Conservation (phyloP, 2,113 vertebrate genomes). For the Siniperca knerii region DNA sequence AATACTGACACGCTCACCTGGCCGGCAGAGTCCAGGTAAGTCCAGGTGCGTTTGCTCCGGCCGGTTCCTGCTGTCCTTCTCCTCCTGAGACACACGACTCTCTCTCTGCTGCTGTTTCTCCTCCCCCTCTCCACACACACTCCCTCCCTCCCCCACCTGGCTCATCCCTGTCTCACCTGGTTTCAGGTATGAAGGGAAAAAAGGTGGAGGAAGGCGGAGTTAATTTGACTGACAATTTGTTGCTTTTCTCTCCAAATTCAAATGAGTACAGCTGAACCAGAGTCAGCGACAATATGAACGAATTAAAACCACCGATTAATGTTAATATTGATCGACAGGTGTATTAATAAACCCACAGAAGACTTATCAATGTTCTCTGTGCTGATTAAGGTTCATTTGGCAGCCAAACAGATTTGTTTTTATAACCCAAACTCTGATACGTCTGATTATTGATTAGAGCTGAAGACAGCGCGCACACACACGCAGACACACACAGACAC, state of each 20-base stretch:
- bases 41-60: not conserved
- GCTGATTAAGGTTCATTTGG: too few relatives aligned
- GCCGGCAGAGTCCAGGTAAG: conserved; percentile 5
- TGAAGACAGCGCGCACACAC: not conserved
- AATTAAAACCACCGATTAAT: too few relatives aligned
- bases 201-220: conserved; percentile 34
- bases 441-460: not conserved
- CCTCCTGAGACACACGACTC: conserved; percentile 2
- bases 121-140: conserved; percentile 9
- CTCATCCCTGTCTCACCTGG: conserved; percentile 49
- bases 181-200: conserved; percentile 39
- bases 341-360: too few relatives aligned
- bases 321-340: too few relatives aligned
- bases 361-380: too few relatives aligned
- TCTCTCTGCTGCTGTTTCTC: conserved; percentile 16
- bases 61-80: conserved; percentile 29
- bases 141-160: conserved; percentile 29
- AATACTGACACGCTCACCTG: conserved; percentile 35
- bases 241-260: not conserved
- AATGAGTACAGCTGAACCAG: not conserved
- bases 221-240: not conserved
- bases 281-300: too few relatives aligned
- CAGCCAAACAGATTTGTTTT: too few relatives aligned
- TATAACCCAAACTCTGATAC: too few relatives aligned
- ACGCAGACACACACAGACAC: too few relatives aligned